Evolutionary conservation across 2,797 vertebrate genomes (phyloP), one percentile per base, ranked within the genome.

Genomic region (Poecile montanus): DNA sequence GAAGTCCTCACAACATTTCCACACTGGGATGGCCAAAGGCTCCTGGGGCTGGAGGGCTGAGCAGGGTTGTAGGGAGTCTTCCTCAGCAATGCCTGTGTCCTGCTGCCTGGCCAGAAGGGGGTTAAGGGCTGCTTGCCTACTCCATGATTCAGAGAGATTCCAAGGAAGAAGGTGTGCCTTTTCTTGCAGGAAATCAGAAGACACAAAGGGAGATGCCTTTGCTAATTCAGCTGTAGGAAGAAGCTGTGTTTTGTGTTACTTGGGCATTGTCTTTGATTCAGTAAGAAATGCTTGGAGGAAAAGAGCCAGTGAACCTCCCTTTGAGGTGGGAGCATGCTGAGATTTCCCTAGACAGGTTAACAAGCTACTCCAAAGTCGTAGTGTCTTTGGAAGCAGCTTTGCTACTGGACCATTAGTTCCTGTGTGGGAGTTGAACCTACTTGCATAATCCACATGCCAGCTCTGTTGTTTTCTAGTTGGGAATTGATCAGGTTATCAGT

Each of bases 141-240:
- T 50, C 34, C 0, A 0, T 81, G 54, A 29, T 75, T 90, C 76
- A 75, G 40, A 65, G 16, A 40, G 23, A 23, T 86, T 67, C 63
- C 48, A 67, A 79, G 80, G 85, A 47, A 94, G 54, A 86, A 93
- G 74, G 85, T 81, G 79, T 93, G 77, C n/a, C 83, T 45, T 62
- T 62, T 79, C 86, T 48, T 56, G 48, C 77, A 91, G 85, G 93
- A 95, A 95, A 86, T 84, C 38, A 29, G 56, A 67, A 91, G 83
- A 58, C 50, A 62, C 26, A 76, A 84, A 90, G 79, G 51, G 70
- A 88, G 58, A 61, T 72, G 70, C 23, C 57, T 86, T 87, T 47
- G 32, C 54, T 58, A 4, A 54, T 86, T 83, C 2, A 3, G 34
- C 44, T 26, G 7, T 51, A 53, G 83, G 54, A 94, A 86, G 32